phyloP scores from a whole-genome alignment of 1,140 invertebrate genomes.

The Apocrypta bakeri region DNA sequence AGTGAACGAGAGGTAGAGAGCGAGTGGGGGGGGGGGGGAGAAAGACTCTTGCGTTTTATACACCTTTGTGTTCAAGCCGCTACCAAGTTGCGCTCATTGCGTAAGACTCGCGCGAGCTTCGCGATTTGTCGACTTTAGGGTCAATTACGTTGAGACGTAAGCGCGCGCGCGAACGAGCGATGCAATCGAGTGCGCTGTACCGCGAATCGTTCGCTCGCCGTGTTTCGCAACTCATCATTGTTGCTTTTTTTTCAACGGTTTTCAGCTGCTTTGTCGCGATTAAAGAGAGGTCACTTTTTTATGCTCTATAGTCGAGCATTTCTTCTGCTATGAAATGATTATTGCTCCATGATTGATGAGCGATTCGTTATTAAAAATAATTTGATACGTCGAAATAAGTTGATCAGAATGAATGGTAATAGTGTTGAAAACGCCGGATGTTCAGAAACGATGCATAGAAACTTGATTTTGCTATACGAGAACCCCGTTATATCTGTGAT shows the following conservation, averaged over 20 bases:
- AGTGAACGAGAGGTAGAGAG: too few relatives aligned
- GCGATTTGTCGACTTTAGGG: constrained; percentile 37
- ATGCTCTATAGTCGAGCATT: not conserved
- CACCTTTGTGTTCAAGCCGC: not conserved
- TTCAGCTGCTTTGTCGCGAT: not conserved
- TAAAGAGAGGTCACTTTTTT: not conserved
- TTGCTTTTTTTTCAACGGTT: constrained; percentile 1
- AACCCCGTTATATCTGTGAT: constrained; percentile 43
- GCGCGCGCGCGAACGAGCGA: constrained; percentile 4
- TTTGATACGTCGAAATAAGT: too few relatives aligned
- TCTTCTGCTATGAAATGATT: not conserved
- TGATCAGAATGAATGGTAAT: too few relatives aligned
- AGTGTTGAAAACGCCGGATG: constrained; percentile 31
- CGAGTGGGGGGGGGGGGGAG: not conserved
- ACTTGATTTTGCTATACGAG: not conserved
- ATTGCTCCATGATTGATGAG: not conserved
- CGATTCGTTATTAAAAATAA: constrained; percentile 32
- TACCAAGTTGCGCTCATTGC: not conserved
- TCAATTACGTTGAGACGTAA: constrained; percentile 10
- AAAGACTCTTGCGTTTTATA: constrained; percentile 1
- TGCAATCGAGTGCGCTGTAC: constrained; percentile 3
- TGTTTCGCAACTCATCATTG: not conserved
- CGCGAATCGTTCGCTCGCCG: not conserved
- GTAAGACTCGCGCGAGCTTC: constrained; percentile 3
- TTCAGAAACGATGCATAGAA: not conserved